Evolutionary conservation across 2,888 invertebrate genomes (phyloP).

Genomic region (Cheilosia pagana): DNA sequence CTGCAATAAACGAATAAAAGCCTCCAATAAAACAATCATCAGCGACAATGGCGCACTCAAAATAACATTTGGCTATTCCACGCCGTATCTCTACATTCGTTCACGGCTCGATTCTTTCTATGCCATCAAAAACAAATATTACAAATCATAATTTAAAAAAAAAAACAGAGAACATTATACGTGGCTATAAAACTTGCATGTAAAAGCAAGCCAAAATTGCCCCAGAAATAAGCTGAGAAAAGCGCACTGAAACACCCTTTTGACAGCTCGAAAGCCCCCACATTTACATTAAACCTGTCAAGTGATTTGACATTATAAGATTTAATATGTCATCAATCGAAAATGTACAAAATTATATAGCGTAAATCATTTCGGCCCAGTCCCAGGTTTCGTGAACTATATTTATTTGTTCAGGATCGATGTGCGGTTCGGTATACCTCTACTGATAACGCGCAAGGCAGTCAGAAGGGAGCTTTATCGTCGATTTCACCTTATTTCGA

Average conservation of each 20-base stretch:
- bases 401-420: constrained; percentile 41
- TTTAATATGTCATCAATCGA: constrained; percentile 80
- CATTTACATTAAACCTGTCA: constrained; percentile 77
- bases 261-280: constrained; percentile 51
- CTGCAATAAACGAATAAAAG: constrained; percentile 58
- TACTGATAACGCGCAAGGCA: constrained; percentile 16
- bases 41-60: constrained; percentile 52
- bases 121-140: constrained; percentile 22
- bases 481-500: constrained; percentile 21
- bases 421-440: constrained; percentile 1
- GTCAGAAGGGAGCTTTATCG: constrained; percentile 17
- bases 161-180: background rate
- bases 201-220: constrained; percentile 36
- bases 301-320: constrained; percentile 80
- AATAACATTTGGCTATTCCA: background rate
- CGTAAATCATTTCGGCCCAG: constrained; percentile 41
- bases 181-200: constrained; percentile 8
- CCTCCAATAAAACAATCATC: constrained; percentile 70
- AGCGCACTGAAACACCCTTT: constrained; percentile 39
- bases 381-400: background rate
- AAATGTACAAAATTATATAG: constrained; percentile 79
- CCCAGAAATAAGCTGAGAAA: constrained; percentile 56
- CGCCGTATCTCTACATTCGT: no score
- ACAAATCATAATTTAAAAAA: constrained; percentile 61
- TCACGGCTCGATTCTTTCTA: background rate